A percentile compares a stretch with the other conserved stretches of the same genome.
These are phyloP conservation scores for Prietella phreatophila DNA, from an alignment of 2,113 vertebrate genomes.

Conservation along the genomic window DNA sequence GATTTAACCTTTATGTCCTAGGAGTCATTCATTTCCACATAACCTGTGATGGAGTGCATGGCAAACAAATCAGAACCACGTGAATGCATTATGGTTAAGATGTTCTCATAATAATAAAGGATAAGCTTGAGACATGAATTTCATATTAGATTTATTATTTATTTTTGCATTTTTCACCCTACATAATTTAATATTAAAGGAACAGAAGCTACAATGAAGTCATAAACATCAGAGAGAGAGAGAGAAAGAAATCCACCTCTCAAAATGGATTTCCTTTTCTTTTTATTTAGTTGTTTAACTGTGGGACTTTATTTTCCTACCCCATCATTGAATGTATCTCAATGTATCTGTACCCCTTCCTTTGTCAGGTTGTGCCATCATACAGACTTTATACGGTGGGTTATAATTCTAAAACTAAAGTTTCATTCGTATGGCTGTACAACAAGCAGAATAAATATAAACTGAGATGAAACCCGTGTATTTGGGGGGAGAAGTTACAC, in stretches of 20 bases:
- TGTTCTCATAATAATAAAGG: neutral
- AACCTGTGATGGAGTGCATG: neutral
- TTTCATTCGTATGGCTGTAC: neutral
- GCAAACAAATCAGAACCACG: neutral
- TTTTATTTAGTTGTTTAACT: neutral
- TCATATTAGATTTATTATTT: neutral
- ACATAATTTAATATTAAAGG: neutral
- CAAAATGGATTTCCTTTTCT: neutral
- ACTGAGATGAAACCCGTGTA: neutral
- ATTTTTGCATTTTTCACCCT: neutral
- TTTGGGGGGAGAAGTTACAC: neutral
- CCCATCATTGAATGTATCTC: neutral
- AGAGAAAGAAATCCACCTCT: neutral
- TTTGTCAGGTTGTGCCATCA: neutral
- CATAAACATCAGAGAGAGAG: neutral
- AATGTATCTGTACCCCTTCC: neutral
- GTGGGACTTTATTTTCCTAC: too few relatives aligned
- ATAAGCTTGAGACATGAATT: neutral
- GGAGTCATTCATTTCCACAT: neutral
- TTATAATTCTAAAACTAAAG: neutral
- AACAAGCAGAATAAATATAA: neutral
- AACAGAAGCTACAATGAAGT: neutral
- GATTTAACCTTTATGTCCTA: neutral
- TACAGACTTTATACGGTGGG: neutral
- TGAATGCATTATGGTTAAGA: neutral